Evolutionary conservation across 2,797 vertebrate genomes (phyloP), one percentile per base, ranked within the genome.

Genomic region (Margarornis squamiger): DNA sequence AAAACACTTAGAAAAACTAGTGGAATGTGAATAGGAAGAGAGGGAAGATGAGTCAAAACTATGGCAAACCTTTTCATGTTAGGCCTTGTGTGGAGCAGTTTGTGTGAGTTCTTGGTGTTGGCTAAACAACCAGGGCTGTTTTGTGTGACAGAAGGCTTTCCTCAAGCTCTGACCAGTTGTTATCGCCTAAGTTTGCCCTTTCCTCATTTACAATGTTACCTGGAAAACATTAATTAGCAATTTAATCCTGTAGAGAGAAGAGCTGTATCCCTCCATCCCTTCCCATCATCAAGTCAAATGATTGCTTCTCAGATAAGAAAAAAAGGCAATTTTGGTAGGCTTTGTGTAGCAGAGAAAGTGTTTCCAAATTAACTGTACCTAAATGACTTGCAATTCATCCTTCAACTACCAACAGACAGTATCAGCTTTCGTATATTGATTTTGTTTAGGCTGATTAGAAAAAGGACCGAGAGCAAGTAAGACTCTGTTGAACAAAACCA

Each of bases 391-490:
- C 58, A 94, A 83, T 77, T 90, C 41, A 59, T 88, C 55, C 49
- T 84, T 86, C 51, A 66, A 7, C 70, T 55, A 48, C 67, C 13
- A 36, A 51, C 46, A 66, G 23, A 12, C 0, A 0, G 3, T 49
- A 66, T 78, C 41, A 94, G 7, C 48, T 88, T 76, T 86, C 29
- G 8, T n/a, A 15, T 66, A 97, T 96, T 1, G 93, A 97, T 95
- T 90, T 92, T 90, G 34, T 30, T 92, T 41, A 65, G 58, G 73
- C 30, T 90, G 76, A 95, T 96, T 93, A 93, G 58, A 78, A 86
- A 84, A 61, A 70, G 13, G 29, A 58, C 20, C 0, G 11, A 67
- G 34, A n/a, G 24, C 46, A 71, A 62, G 27, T 55, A 38, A 86
- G 75, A 38, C 4, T 86, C 12, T 3, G 9, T 71, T 77, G 41